Evolutionary conservation across 2,113 vertebrate species (phyloP), one percentile per base, ranked within the genome.

Genomic region (Callipepla squamata): DNA sequence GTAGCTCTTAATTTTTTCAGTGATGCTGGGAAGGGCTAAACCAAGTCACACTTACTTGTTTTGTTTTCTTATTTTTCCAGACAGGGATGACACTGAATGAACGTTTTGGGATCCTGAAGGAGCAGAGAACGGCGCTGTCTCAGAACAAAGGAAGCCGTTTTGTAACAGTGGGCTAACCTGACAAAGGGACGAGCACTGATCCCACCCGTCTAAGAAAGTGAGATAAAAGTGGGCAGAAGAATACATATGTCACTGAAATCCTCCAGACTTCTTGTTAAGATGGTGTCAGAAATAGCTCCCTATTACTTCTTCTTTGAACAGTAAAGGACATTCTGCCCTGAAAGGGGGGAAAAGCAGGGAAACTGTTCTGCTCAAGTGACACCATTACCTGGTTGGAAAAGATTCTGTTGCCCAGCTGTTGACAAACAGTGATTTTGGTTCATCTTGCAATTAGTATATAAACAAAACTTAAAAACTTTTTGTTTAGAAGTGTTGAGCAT

Each of bases 21-120:
- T 44, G 21, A 0, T 76, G 34, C 1, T 3, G 48, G 72, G 89
- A 89, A 74, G 57, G 5, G 40, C n/a, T 7, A 73, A 77, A 78
- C 38, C 11, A 40, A 57, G 20, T 40, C n/a, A 61, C 53, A 40
- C 34, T 3, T 25, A 40, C 34, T 3, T 25, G 2, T 7, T 20
- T 36, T 21, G 32, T 5, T 34, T 55, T 45, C 8, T 21, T 40
- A 40, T 40, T 53, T 28, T 95, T 91, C 68, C 69, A 99, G 98
- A 99, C 99, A 19, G 98, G 98, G 25, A 99, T 99, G 97, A 99
- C 99, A 1, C 89, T 99, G 95, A 99, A 99, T 0, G 99, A 99
- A 63, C 98, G 99, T 36, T 99, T 99, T 96, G 98, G 98, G 69
- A 99, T 99, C 96, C 96, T 99, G 76, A 99, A 99, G 95, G 98